phyloP scores from a whole-genome alignment of 2,113 vertebrate species.

The Muscicapa adusta region DNA sequence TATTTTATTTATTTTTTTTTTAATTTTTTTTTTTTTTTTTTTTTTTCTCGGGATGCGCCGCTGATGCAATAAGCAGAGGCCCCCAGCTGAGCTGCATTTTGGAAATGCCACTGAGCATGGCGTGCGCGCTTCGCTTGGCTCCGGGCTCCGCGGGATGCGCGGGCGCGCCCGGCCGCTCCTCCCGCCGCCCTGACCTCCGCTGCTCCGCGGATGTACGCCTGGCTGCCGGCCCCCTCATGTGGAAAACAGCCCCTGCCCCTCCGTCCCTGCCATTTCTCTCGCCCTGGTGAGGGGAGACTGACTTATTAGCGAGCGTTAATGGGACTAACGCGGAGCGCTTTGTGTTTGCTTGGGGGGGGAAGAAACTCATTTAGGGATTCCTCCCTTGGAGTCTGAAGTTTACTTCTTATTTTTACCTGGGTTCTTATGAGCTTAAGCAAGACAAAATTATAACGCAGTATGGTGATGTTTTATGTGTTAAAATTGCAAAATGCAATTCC shows the following conservation, averaged over 20 bases:
- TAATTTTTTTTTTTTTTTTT: too few species aligned
- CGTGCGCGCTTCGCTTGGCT: constrained; percentile 83
- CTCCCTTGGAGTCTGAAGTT: constrained; percentile 29
- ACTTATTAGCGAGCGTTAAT: constrained; percentile 13
- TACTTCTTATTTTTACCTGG: constrained; percentile 66
- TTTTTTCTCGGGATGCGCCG: constrained; percentile 20
- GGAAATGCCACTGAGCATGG: constrained; percentile 97
- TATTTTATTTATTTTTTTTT: too few species aligned
- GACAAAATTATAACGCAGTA: constrained; percentile 60
- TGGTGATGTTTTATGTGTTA: constrained; percentile 10
- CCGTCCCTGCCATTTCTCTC: too few species aligned
- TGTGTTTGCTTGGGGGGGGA: not conserved
- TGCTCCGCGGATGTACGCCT: constrained; percentile 73
- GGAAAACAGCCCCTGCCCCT: constrained; percentile 79
- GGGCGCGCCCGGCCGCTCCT: constrained; percentile 17
- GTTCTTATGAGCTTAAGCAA: constrained; percentile 68
- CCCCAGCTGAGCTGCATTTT: constrained; percentile 89
- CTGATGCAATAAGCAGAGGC: constrained; percentile 81
- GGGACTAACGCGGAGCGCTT: constrained; percentile 42
- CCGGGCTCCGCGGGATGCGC: too few species aligned
- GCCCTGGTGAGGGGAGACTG: constrained; percentile 52
- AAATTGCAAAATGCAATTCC: not conserved
- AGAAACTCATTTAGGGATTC: constrained; percentile 52
- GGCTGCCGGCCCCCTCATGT: constrained; percentile 66
- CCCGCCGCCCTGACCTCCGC: constrained; percentile 73